Percentiles rank a stretch among this genome's conserved stretches.
phyloP scores from a whole-genome alignment of 2,113 vertebrate species.

The Dolichotis patagonum region DNA sequence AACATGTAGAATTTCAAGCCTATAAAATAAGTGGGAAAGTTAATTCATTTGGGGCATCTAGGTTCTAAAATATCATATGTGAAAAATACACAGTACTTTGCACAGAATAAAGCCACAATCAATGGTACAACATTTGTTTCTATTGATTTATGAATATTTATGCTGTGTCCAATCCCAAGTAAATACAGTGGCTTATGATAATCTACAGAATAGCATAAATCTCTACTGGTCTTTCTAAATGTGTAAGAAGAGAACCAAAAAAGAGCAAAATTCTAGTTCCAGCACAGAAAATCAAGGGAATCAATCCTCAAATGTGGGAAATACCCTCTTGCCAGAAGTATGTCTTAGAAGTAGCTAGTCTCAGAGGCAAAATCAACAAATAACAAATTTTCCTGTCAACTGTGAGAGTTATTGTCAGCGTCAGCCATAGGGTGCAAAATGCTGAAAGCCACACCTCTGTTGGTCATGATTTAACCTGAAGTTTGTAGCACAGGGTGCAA shows the following conservation, averaged over 20 bases:
- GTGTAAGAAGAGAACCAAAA: neutral
- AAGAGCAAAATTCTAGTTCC: neutral
- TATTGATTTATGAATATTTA: neutral
- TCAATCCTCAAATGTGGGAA: neutral
- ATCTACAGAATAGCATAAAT: neutral
- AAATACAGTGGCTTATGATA: neutral
- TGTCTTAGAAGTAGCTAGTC: slow-evolving; percentile 1
- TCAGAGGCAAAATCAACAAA: neutral
- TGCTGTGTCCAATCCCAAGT: neutral
- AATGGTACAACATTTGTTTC: neutral
- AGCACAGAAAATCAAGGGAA: neutral
- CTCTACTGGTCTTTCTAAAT: neutral
- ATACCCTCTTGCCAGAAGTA: neutral
- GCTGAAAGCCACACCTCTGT: neutral
- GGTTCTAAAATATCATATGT: neutral
- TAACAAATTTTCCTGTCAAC: neutral
- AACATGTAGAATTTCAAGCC: neutral
- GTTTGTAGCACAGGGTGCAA: slow-evolving; percentile 22
- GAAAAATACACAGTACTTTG: neutral
- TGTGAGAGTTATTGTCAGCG: neutral
- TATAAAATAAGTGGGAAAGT: neutral
- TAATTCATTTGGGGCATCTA: slow-evolving; percentile 8
- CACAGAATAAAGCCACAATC: neutral
- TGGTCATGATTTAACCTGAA: slow-evolving; percentile 35
- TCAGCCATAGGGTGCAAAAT: neutral